Evolutionary conservation across 2,888 invertebrate species (phyloP), one percentile per base, ranked within the genome.

Genomic region (Chymomyza fuscimana): DNA sequence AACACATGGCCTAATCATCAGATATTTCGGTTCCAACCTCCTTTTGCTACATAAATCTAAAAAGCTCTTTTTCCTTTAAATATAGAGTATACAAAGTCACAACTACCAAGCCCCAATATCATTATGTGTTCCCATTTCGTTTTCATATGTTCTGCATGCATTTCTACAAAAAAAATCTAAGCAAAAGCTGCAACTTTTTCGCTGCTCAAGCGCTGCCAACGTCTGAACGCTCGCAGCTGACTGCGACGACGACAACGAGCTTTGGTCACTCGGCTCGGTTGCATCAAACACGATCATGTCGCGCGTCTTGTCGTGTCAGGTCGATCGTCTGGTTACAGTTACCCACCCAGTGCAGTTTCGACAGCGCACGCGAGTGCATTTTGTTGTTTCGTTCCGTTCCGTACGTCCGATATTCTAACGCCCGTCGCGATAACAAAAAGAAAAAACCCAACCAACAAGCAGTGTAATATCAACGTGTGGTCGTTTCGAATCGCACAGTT

Each of bases 161-260:
- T 68, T 72, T 67, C 63, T 63, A 63, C 67, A 67, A 60, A 62
- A 51, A 52, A 64, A 67, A 50, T 63, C 73, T 73, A 68, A 73
- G 67, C 68, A 61, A 72, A 73, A 56, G 22, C 50, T 69, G 69
- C 32, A 32, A 32, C 32, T 22, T 22, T 22, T 25, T 25, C 25
- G 25, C 25, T 25, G 25, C 25, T 32, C 32, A 9, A 32, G 9
- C 32, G 32, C 9, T 32, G 32, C 32, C 73, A 73, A 73, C 15
- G 36, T 51, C 62, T 68, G 63, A 65, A 65, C 72, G 71, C 36
- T 72, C 65, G 56, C 65, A 46, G 32, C 7, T 7, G 66, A 19
- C 12, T 58, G 72, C 71, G 72, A 60, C 67, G 72, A 63, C 69
- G 73, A 64, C 56, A 56, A 12, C 40, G 54, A 56, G 54, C n/a